Evolutionary conservation across 2,113 vertebrate species (phyloP), one percentile per base, ranked within the genome.

Genomic region (Porphyrio hochstetteri): DNA sequence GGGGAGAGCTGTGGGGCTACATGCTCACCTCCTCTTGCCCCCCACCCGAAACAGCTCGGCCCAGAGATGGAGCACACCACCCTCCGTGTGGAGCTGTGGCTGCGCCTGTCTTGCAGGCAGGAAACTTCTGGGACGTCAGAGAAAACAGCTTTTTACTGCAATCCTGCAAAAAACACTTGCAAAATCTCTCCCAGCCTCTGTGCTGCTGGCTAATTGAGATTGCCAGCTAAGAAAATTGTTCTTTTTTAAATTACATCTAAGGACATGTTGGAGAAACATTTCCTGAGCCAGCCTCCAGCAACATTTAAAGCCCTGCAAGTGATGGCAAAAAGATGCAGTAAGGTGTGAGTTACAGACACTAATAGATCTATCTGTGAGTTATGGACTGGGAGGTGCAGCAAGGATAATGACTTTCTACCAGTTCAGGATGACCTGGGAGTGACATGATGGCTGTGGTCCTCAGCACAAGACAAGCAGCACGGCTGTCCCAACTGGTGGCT

Each of bases 81-180:
- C 24, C 36, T 63, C 55, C 2, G 3, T 0, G 1, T 0, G 3
- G 25, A 3, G 1, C 24, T 1, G 3, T 50, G 79, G 74, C 50
- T 76, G 42, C 0, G 3, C 44, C 57, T 16, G 31, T 10, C 40
- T 71, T 0, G 1, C 33, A 46, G 1, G 1, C 52, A 38, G 69
- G 75, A 85, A 85, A 52, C 25, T 16, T 33, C 40, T 71, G 46
- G 59, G 59, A 36, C 56, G 33, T 77, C 64, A 53, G 50, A 87
- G 42, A 48, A 76, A 88, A 56, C 12, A 25, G 46, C 52, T 88
- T 85, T 88, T 87, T 57, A n/a, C 44, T 59, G 63, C 55, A 61
- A 11, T 61, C 46, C 63, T 35, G 20, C 27, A n/a, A 91, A 69
- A 25, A 0, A 53, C 1, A 18, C 53, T 53, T 56, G 61, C 48